Base-by-base conservation (phyloP, 2,888 invertebrate genomes). In the Toxonevra muliebris region DNA sequence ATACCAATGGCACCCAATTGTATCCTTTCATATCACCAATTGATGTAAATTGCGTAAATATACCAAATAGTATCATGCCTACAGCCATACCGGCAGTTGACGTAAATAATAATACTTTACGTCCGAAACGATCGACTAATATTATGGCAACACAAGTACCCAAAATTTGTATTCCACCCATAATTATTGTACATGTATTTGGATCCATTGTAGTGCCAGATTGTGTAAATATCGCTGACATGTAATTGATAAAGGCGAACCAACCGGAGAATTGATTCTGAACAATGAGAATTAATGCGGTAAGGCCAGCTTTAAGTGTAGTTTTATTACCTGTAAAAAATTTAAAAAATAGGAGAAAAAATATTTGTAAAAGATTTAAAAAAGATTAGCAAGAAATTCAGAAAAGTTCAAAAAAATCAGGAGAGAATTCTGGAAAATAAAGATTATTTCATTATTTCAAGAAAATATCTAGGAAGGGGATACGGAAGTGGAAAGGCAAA, bases 191-290 rank as follows among this genome's bases (percentile, higher is more conserved):
- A 55, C 78, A 77, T 0, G 77, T 77, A 13, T 83, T 82, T 1
- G 82, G 80, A 68, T 82, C 79, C 45, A 85, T 69, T 7, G 73
- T 61, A 0, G 82, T 77, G 0, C 81, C 79, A 0, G 82, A 77
- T 2, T 76, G 72, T 9, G 73, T 73, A 65, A 85, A 85, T 48
- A 85, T 82, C 15, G 75, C 72, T 12, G 84, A 79, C 74, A 84
- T 81, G 61, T 85, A 85, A 64, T 80, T 84, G 3, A 82, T 73
- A 53, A 85, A 78, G 10, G 80, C 79, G 54, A 80, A 84, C 11
- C 75, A 70, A 3, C 85, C 83, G 42, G 82, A 77, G 57, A 78
- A 78, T 52, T 80, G 80, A 67, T 81, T 81, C 0, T 81, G 75
- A 41, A 75, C 19, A 1, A 76, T 71, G 1, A 85, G 72, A 0